These are phyloP conservation scores for Pyralis farinalis DNA, from an alignment of 2,888 invertebrate species.

Conservation along the genomic window DNA sequence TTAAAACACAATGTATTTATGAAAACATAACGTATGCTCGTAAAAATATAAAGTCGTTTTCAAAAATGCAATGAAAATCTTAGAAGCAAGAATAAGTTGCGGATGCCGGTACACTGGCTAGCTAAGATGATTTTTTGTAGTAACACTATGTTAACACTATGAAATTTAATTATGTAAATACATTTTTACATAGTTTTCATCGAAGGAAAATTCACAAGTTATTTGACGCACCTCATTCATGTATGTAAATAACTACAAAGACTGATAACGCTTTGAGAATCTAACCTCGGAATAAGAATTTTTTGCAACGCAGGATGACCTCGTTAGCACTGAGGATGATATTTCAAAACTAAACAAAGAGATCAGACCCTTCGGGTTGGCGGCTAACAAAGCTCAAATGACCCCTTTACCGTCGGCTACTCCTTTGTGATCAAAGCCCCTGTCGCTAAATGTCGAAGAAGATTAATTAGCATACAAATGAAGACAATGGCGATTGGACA, in stretches of 20 bases:
- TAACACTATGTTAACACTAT: no score
- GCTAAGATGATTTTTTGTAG: no score
- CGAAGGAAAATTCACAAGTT: no score
- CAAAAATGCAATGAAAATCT: no score
- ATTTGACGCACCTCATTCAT: background rate
- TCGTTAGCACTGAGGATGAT: constrained; percentile 48
- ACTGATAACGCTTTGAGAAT: background rate
- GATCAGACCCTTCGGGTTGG: constrained; percentile 45
- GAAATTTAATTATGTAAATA: no score
- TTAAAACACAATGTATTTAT: no score
- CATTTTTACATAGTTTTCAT: no score
- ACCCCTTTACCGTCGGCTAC: constrained; percentile 49
- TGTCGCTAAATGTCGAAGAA: constrained; percentile 57
- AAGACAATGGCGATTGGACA: constrained; percentile 22
- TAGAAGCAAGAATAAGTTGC: no score
- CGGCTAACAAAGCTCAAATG: constrained; percentile 59
- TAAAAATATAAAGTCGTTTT: no score
- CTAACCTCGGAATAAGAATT: background rate
- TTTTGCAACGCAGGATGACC: constrained; percentile 10
- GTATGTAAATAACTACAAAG: background rate
- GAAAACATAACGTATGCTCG: no score
- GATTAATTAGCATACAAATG: constrained; percentile 66
- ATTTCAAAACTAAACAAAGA: constrained; percentile 63
- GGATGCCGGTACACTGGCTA: no score
- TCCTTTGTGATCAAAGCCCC: constrained; percentile 54